Percentiles rank a stretch among this genome's conserved stretches.
Evolutionary conservation across 2,113 vertebrate genomes (phyloP).

Genomic region (Clupea harengus): DNA sequence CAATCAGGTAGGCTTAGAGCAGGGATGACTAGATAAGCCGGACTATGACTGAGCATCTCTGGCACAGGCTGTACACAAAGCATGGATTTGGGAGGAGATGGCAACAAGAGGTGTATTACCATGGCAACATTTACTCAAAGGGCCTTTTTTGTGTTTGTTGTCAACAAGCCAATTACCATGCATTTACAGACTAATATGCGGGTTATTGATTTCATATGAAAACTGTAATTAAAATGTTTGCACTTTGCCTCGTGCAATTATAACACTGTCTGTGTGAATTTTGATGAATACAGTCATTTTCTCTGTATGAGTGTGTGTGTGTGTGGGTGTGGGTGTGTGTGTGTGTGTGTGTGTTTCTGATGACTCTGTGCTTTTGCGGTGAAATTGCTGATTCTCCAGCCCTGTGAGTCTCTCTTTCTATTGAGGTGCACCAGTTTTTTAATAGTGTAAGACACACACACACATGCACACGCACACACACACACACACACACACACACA

Average conservation of each 20-base stretch:
- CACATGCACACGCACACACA: too few relatives aligned
- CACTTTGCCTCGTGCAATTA: not conserved
- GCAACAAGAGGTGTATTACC: not conserved
- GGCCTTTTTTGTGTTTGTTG: not conserved
- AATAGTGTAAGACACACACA: not conserved
- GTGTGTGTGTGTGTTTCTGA: not conserved
- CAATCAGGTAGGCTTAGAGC: not conserved
- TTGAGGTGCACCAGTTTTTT: not conserved
- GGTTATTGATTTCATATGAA: not conserved
- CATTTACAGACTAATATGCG: not conserved
- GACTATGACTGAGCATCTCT: not conserved
- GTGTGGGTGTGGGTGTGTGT: not conserved
- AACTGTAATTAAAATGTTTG: not conserved
- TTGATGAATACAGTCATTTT: not conserved
- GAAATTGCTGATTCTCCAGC: not conserved
- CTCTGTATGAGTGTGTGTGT: not conserved
- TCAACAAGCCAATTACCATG: not conserved
- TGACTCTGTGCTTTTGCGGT: not conserved
- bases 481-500: not conserved
- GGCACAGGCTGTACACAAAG: not conserved
- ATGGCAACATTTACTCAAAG: constrained; percentile 9
- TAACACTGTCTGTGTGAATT: not conserved
- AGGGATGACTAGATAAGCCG: not conserved
- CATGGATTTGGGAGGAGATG: not conserved
- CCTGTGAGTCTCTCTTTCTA: not conserved